Conservation (phyloP, 64 coral and sea anemone species). For the Montipora capricornis region DNA sequence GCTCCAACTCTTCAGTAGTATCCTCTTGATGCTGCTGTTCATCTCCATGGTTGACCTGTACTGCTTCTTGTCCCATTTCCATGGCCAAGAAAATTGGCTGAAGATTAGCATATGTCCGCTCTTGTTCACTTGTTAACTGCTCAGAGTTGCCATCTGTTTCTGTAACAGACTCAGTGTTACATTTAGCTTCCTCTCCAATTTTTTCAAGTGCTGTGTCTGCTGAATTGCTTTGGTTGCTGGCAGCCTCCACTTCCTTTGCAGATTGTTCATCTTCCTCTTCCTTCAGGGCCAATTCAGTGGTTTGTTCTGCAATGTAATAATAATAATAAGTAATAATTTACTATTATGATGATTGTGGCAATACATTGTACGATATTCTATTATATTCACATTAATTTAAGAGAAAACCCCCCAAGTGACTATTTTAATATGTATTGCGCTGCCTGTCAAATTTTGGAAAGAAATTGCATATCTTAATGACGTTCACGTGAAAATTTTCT, state of each 20-base stretch:
- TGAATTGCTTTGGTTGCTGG: constrained; percentile 2
- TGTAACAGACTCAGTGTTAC: constrained; percentile 9
- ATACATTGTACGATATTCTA: too few species aligned
- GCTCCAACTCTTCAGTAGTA: constrained; percentile 70
- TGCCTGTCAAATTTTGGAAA: too few species aligned
- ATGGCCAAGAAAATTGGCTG: constrained; percentile 95
- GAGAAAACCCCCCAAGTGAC: too few species aligned
- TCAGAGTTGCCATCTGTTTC: not conserved
- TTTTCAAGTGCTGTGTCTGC: not conserved
- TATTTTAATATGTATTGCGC: too few species aligned
- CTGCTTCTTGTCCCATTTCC: constrained; percentile 95
- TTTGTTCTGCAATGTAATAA: not conserved
- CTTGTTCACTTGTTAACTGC: constrained; percentile 72
- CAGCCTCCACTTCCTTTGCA: constrained; percentile 8
- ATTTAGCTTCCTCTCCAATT: not conserved
- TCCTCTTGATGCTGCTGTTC: constrained; percentile 72
- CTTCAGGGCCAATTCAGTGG: not conserved
- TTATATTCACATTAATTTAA: too few species aligned
- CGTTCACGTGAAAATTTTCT: too few species aligned
- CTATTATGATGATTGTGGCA: too few species aligned
- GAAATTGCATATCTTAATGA: too few species aligned
- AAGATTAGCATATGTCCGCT: constrained; percentile 94
- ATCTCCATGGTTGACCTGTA: constrained; percentile 31
- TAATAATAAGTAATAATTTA: too few species aligned
- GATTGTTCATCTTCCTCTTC: not conserved